These are phyloP conservation scores for Terebella lapidaria DNA, from an alignment of 2,888 invertebrate species.

Conservation along the genomic window DNA sequence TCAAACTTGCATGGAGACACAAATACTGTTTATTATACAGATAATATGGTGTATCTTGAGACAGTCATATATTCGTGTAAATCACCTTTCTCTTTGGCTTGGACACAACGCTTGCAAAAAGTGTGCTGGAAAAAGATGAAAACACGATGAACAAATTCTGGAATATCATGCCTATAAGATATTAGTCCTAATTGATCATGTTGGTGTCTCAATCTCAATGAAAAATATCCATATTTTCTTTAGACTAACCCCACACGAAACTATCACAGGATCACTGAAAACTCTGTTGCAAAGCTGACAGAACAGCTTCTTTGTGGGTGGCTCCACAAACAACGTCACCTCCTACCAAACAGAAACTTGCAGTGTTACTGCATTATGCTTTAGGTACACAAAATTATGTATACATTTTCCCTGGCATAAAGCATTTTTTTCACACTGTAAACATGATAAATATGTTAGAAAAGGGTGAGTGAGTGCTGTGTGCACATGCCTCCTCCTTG, in stretches of 20 bases:
- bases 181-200: too few species aligned
- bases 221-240: too few species aligned
- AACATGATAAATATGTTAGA: too few species aligned
- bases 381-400: not conserved
- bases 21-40: not conserved
- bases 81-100: conserved; percentile 29
- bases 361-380: not conserved
- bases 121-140: conserved; percentile 45
- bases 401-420: not conserved
- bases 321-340: conserved; percentile 39
- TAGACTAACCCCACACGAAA: conserved; percentile 48
- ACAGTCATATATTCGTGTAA: not conserved
- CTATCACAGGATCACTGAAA: conserved; percentile 51
- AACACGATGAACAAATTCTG: too few species aligned
- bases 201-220: too few species aligned
- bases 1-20: not conserved
- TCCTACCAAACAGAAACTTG: not conserved
- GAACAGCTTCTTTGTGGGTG: conserved; percentile 44
- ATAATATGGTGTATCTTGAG: not conserved
- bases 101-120: conserved; percentile 46
- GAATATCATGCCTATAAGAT: too few species aligned
- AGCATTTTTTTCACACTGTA: not conserved
- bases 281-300: conserved; percentile 46
- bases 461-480: too few species aligned
- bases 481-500: too few species aligned